Evolutionary conservation across 2,888 invertebrate species (phyloP).

Genomic region (Chrysotoxum bicinctum): DNA sequence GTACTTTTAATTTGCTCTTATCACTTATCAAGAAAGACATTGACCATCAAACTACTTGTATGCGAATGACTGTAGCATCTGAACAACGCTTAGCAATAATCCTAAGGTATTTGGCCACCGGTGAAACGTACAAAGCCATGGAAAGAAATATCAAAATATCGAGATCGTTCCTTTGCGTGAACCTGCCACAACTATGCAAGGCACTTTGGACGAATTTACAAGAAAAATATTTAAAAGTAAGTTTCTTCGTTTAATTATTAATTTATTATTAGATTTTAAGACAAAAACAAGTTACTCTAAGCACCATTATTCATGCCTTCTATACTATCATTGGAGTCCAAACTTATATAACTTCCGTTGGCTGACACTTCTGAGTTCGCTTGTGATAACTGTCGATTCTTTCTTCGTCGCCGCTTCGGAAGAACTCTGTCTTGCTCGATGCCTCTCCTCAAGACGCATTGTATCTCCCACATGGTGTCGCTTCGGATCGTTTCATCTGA

Average conservation of each 20-base stretch:
- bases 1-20: constrained; percentile 49
- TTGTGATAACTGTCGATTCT: constrained; percentile 30
- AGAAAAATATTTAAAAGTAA: constrained; percentile 58
- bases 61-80: constrained; percentile 61
- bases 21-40: constrained; percentile 52
- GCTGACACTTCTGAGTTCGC: constrained; percentile 42
- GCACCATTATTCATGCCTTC: background rate
- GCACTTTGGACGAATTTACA: constrained; percentile 60
- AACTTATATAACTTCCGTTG: constrained; percentile 53
- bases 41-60: constrained; percentile 61
- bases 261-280: constrained; percentile 26
- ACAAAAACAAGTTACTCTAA: background rate
- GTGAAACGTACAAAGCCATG: constrained; percentile 49
- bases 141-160: constrained; percentile 55
- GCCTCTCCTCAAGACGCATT: constrained; percentile 59
- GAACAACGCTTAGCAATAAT: constrained; percentile 55
- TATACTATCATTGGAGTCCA: constrained; percentile 50
- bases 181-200: constrained; percentile 37
- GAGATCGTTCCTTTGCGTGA: constrained; percentile 45
- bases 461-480: constrained; percentile 68
- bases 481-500: constrained; percentile 63
- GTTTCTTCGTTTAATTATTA: constrained; percentile 17
- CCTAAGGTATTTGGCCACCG: constrained; percentile 42
- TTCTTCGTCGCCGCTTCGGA: constrained; percentile 40
- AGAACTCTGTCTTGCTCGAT: constrained; percentile 65